phyloP scores from a whole-genome alignment of 2,797 vertebrate species.

The Ambastaia sidthimunki region DNA sequence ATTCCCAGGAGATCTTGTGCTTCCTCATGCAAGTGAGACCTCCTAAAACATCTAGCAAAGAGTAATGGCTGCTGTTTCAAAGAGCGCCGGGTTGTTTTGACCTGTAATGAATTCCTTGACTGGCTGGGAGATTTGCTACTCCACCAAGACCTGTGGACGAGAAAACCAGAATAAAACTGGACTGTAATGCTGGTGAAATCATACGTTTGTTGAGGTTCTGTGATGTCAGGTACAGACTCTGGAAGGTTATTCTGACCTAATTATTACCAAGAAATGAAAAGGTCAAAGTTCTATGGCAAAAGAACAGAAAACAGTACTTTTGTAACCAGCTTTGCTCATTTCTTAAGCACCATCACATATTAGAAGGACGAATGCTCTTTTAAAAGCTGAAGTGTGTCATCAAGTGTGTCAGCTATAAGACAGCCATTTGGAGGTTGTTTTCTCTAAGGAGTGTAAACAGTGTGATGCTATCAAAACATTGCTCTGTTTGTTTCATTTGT shows the following conservation, averaged over 20 bases:
- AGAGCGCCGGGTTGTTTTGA: slow-evolving; percentile 65
- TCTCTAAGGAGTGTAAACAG: neutral
- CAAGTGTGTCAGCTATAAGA: neutral
- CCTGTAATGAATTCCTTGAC: slow-evolving; percentile 72
- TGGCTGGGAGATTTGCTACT: slow-evolving; percentile 57
- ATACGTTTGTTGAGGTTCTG: slow-evolving; percentile 76
- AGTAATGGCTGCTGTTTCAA: slow-evolving; percentile 61
- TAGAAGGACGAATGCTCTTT: slow-evolving; percentile 70
- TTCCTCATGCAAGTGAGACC: slow-evolving; percentile 46
- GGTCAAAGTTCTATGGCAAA: slow-evolving; percentile 76
- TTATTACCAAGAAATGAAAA: slow-evolving; percentile 83
- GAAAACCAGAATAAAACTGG: slow-evolving; percentile 58
- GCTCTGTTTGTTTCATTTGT: neutral
- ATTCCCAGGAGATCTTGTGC: slow-evolving; percentile 38
- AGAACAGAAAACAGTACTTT: slow-evolving; percentile 69
- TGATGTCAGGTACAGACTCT: slow-evolving; percentile 63
- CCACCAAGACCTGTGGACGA: slow-evolving; percentile 61
- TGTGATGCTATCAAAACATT: neutral
- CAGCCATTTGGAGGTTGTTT: neutral
- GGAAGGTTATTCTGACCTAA: slow-evolving; percentile 80
- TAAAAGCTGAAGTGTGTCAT: slow-evolving; percentile 62
- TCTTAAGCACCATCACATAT: slow-evolving; percentile 75
- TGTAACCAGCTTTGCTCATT: slow-evolving; percentile 70
- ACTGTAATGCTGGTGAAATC: slow-evolving; percentile 69
- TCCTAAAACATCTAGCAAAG: slow-evolving; percentile 58